These are phyloP conservation scores for Volucella inanis DNA, from an alignment of 2,888 invertebrate species.

Conservation along the genomic window DNA sequence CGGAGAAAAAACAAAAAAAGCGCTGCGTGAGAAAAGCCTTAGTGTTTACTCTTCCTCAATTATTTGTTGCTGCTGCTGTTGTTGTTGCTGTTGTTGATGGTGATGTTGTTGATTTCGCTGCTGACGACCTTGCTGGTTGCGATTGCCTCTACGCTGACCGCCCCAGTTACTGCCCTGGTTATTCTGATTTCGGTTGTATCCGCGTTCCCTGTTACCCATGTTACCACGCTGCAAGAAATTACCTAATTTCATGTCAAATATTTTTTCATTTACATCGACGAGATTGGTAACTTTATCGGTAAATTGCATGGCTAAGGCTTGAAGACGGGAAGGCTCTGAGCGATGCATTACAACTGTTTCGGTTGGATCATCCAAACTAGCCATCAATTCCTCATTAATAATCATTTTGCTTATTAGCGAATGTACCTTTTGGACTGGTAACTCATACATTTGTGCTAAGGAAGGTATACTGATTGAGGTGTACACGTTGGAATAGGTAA, in stretches of 20 bases:
- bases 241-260: conserved; percentile 96
- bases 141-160: conserved; percentile 82
- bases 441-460: conserved; percentile 96
- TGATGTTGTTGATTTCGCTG: conserved; percentile 81
- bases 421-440: conserved; percentile 93
- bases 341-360: conserved; percentile 99
- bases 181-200: conserved; percentile 82
- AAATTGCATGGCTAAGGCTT: conserved; percentile 97
- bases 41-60: conserved; percentile 68
- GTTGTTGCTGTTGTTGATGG: conserved; percentile 78
- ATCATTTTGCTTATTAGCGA: conserved; percentile 99
- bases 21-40: conserved; percentile 40
- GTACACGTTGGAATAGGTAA: conserved; percentile 99
- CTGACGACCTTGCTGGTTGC: conserved; percentile 81
- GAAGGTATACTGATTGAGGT: conserved; percentile 97
- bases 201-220: conserved; percentile 84
- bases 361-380: conserved; percentile 98
- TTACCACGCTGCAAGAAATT: conserved; percentile 93
- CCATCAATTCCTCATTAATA: conserved; percentile 97
- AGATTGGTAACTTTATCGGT: conserved; percentile 93
- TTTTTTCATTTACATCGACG: conserved; percentile 98
- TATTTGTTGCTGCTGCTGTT: conserved; percentile 69
- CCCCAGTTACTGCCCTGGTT: conserved; percentile 83
- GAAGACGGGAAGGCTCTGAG: conserved; percentile 98
- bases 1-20: conserved; percentile 30